Evolutionary conservation across 2,888 invertebrate genomes (phyloP), one percentile per base, ranked within the genome.

Genomic region (Graphium colonna): DNA sequence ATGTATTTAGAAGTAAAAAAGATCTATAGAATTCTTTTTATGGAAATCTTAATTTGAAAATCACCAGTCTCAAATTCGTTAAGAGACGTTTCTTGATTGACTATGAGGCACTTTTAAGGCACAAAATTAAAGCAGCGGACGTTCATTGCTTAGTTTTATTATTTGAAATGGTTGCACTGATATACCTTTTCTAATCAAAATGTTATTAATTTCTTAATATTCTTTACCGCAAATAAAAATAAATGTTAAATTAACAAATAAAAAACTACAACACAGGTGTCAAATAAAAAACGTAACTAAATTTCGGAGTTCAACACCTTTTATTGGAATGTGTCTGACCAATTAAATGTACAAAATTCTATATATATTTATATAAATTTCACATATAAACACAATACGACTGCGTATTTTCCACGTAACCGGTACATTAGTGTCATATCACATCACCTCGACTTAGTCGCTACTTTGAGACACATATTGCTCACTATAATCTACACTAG

Each of bases 401-500:
- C 21, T 45, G n/a, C 39, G 55, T 60, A 59, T 60, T 45, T 60
- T 58, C 58, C 58, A 62, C 60, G 57, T 46, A 46, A 49, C 51
- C 56, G 50, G 56, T 26, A 42, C 54, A 61, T 58, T 60, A 65
- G 57, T 54, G 52, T 52, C 59, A 61, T 64, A 71, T 73, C 71
- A 71, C 72, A 73, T 62, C 63, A 63, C 67, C 68, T 65, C 71
- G 67, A 75, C 75, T 74, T 75, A 71, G 72, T 76, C 73, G 71
- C 70, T 78, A 75, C 56, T 67, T 79, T 80, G 77, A 79, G 80
- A 80, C 80, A 79, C 79, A 74, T 65, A 57, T 69, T 73, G 64
- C 61, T 70, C 64, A 68, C 65, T 64, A 65, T 55, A 55, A 45
- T 51, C 60, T 58, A 63, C 39, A 62, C 60, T 61, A 60, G 43